phyloP scores from a whole-genome alignment of 2,888 invertebrate genomes.

The Priocnemis perturbator region DNA sequence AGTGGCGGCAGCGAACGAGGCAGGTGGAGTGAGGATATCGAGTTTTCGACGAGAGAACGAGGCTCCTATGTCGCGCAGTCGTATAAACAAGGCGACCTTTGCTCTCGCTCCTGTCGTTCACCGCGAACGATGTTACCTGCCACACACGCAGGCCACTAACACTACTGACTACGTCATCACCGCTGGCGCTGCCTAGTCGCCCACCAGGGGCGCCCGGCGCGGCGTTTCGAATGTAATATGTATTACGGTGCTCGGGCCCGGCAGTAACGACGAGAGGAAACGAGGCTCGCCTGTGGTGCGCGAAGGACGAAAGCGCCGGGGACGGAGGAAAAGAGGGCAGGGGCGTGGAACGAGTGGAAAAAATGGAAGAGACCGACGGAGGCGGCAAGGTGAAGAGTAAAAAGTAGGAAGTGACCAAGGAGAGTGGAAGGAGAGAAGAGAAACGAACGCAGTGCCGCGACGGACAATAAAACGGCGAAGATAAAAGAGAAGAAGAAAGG shows the following conservation, averaged over 20 bases:
- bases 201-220: constrained; percentile 7
- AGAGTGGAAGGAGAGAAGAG: background rate
- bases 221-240: constrained; percentile 43
- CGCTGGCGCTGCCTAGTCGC: background rate
- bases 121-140: background rate
- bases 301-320: constrained; percentile 1
- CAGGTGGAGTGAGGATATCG: constrained; percentile 28
- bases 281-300: constrained; percentile 1
- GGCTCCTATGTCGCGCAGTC: constrained; percentile 22
- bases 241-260: constrained; percentile 35
- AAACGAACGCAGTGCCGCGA: too few relatives aligned
- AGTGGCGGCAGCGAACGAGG: constrained; percentile 33
- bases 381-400: background rate
- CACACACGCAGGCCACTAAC: background rate
- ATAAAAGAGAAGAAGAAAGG: too few relatives aligned
- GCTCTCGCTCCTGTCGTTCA: background rate
- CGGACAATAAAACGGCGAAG: too few relatives aligned
- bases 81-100: constrained; percentile 36
- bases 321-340: too few relatives aligned
- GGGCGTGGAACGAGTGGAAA: background rate
- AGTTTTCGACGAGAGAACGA: constrained; percentile 36
- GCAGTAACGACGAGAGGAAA: constrained; percentile 22
- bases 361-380: background rate
- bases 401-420: background rate
- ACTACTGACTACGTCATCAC: background rate